Evolutionary conservation across 2,113 vertebrate genomes (phyloP).

Genomic region (Channa maculata): DNA sequence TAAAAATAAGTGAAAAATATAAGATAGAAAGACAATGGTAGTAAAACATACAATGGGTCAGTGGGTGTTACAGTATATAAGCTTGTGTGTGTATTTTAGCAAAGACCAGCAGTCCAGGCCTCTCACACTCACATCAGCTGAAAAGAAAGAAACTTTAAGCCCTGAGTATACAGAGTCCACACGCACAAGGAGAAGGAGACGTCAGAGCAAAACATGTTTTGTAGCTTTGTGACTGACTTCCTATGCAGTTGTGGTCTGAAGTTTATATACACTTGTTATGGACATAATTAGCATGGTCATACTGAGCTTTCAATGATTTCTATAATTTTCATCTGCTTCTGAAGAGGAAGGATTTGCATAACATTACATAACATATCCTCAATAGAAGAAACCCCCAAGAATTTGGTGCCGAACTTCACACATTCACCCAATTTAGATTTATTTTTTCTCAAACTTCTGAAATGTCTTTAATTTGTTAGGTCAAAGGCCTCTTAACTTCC

Average conservation of each 20-base stretch:
- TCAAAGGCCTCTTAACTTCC: too few species aligned
- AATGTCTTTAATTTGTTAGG: too few species aligned
- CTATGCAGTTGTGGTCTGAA: too few species aligned
- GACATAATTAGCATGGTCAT: not conserved
- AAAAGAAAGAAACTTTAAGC: constrained; percentile 40
- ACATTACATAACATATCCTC: too few species aligned
- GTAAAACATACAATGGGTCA: not conserved
- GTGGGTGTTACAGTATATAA: not conserved
- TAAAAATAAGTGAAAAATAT: constrained; percentile 15
- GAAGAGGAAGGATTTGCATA: too few species aligned
- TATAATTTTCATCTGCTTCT: too few species aligned
- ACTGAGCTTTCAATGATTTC: not conserved
- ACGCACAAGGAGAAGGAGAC: constrained; percentile 28
- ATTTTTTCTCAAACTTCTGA: too few species aligned
- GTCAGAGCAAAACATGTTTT: not conserved
- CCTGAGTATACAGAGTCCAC: constrained; percentile 36
- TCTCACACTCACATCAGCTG: constrained; percentile 21
- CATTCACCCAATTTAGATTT: too few species aligned
- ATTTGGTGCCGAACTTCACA: too few species aligned
- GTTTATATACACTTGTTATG: too few species aligned
- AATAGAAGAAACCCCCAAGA: too few species aligned
- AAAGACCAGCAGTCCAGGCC: constrained; percentile 3
- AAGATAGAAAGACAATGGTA: constrained; percentile 1
- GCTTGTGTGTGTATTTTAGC: not conserved
- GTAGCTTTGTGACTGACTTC: not conserved